Conservation (phyloP, 64 coral and sea anemone species). For the Astreopora myriophthalma region DNA sequence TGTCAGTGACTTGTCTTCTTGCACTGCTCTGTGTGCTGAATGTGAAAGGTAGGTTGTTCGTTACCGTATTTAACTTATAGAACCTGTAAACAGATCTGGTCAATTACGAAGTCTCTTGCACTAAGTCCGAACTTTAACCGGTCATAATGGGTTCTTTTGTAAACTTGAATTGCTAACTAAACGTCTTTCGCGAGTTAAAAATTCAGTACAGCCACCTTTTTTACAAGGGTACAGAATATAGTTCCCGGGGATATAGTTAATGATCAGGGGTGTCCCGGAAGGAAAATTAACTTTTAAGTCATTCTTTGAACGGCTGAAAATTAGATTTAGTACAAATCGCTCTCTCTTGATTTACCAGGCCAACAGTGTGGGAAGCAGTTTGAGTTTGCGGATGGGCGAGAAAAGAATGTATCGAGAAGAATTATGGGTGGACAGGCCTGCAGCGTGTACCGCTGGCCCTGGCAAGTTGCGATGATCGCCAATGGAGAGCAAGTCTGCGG, state of each 20-base stretch:
- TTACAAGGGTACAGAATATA: too few relatives aligned
- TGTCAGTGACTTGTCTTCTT: background rate
- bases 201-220: too few relatives aligned
- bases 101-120: background rate
- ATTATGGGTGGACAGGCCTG: slow-evolving; percentile 71
- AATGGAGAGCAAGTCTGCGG: slow-evolving; percentile 65
- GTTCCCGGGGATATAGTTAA: too few relatives aligned
- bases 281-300: too few relatives aligned
- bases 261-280: too few relatives aligned
- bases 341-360: background rate
- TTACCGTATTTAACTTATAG: too few relatives aligned
- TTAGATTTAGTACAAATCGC: too few relatives aligned
- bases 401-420: slow-evolving; percentile 22
- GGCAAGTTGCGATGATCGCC: slow-evolving; percentile 71
- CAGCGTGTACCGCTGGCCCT: slow-evolving; percentile 57
- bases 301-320: too few relatives aligned
- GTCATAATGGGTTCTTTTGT: background rate
- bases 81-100: too few relatives aligned
- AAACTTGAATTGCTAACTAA: background rate
- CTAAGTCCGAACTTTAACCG: background rate
- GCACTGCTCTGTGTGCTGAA: background rate
- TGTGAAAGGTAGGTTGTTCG: background rate
- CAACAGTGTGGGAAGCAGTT: slow-evolving; percentile 34
- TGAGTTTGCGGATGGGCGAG: background rate
- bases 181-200: too few relatives aligned